Base-by-base conservation (phyloP, 64 coral and sea anemone species). In the Acropora tenuis region DNA sequence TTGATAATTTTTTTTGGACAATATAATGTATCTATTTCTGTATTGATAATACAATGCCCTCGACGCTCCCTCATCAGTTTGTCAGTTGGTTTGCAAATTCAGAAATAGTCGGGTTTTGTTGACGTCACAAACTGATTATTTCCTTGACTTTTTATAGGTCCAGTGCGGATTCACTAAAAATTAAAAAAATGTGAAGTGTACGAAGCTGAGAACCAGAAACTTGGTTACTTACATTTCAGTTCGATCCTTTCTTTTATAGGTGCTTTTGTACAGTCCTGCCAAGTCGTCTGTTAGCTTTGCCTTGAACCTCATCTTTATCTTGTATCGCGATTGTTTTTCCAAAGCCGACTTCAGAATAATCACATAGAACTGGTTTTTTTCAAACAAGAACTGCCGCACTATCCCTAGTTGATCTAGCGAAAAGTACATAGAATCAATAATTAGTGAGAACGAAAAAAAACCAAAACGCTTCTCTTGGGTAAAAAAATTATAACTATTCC, bases 301-400 rank as follows among this genome's bases (percentile, higher is more conserved):
- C 40, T 49, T 90, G 46, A 95, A 95, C 4, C n/a, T 9, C 88
- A 95, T 82, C 48, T 76, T 75, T 57, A 91, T 83, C 4, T 13
- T 49, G 11, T 65, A 53, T 88, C 80, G 71, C 18, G 46, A 41
- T 63, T 84, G 83, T 66, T 69, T 72, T 12, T 86, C 78, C 49
- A 95, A 74, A 41, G 15, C 63, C 30, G 44, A 74, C 11, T 88
- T 47, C 83, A 90, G 73, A 17, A 87, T 44, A 53, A 95, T 80
- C 16, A 95, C 94, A 80, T 82, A 91, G 63, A 95, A 95, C 69
- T 95, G 88, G 72, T 95, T 95, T 79, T 95, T 91, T 68, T 95
- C 61, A 86, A 91, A 95, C 66, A 68, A 69, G 78, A 95, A 95
- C 42, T 88, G 48, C 19, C 53, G 2, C 19, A 12, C 9, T 11